These are phyloP conservation scores for Drosophila nr. fundita DNA, from an alignment of 2,888 invertebrate genomes.

Conservation along the genomic window DNA sequence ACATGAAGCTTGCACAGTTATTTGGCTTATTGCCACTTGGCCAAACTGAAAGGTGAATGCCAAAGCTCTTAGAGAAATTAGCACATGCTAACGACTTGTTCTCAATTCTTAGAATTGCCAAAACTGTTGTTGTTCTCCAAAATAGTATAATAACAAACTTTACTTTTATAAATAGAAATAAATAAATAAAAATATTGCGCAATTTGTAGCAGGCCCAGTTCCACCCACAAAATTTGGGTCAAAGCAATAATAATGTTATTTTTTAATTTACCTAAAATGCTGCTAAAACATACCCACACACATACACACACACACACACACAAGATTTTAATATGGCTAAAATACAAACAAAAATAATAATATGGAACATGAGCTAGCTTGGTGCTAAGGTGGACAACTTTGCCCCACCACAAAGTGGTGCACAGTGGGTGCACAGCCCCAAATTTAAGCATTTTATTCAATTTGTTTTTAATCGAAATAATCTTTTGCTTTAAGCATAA, in stretches of 20 bases:
- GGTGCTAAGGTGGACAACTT: slow-evolving; percentile 6
- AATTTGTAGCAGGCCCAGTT: neutral
- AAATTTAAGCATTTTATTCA: neutral
- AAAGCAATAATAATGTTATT: slow-evolving; percentile 64
- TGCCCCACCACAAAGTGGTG: slow-evolving; percentile 2
- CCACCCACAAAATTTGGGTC: slow-evolving; percentile 6
- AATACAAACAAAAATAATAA: slow-evolving; percentile 49
- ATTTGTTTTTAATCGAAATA: neutral
- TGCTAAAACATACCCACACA: slow-evolving; percentile 18
- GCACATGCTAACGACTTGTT: slow-evolving; percentile 5
- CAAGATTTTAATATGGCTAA: slow-evolving; percentile 32
- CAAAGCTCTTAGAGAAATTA: slow-evolving; percentile 62
- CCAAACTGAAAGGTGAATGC: neutral
- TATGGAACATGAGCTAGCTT: slow-evolving; percentile 10
- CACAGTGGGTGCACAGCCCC: slow-evolving; percentile 30
- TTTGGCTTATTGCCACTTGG: slow-evolving; percentile 69
- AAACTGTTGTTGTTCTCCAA: slow-evolving; percentile 13
- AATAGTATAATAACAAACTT: slow-evolving; percentile 22
- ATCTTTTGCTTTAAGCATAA: neutral
- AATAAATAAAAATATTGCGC: slow-evolving; percentile 25
- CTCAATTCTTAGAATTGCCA: neutral
- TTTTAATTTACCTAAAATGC: slow-evolving; percentile 78
- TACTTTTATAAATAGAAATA: slow-evolving; percentile 16
- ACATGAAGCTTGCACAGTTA: slow-evolving; percentile 10
- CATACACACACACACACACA: slow-evolving; percentile 14